phyloP scores from a whole-genome alignment of 1,140 invertebrate species.

The Drosophila varians region DNA sequence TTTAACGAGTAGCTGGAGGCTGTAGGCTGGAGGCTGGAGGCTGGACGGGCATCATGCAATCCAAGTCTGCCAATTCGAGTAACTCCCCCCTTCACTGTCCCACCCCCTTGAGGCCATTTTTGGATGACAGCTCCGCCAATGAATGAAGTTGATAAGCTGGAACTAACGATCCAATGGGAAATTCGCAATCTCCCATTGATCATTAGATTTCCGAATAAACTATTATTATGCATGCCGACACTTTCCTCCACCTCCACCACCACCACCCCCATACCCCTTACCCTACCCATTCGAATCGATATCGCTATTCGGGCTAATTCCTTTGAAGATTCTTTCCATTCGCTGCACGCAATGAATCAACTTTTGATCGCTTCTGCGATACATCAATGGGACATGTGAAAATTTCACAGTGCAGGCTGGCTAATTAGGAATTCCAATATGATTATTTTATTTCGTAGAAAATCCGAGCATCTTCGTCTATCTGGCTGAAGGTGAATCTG shows the following conservation, averaged over 20 bases:
- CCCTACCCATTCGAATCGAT: slow-evolving; percentile 11
- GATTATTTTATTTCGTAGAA: background rate
- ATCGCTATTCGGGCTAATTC: slow-evolving; percentile 39
- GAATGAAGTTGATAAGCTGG: slow-evolving; percentile 73
- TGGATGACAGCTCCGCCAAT: slow-evolving; percentile 59
- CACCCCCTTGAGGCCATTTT: background rate
- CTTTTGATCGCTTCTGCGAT: slow-evolving; percentile 23
- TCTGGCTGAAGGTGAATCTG: slow-evolving; percentile 49
- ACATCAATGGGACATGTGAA: slow-evolving; percentile 13
- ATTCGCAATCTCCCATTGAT: slow-evolving; percentile 25
- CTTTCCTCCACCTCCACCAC: slow-evolving; percentile 10
- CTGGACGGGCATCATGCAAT: slow-evolving; percentile 36
- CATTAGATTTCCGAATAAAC: slow-evolving; percentile 33
- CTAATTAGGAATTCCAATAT: slow-evolving; percentile 4
- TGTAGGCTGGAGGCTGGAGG: too few relatives aligned
- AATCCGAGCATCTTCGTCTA: slow-evolving; percentile 13
- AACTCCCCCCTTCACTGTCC: slow-evolving; percentile 6
- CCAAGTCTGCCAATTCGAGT: slow-evolving; percentile 66
- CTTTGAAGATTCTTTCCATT: slow-evolving; percentile 43
- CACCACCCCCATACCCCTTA: background rate
- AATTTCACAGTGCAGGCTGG: slow-evolving; percentile 1
- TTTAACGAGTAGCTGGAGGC: slow-evolving; percentile 65
- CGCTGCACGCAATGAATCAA: slow-evolving; percentile 40
- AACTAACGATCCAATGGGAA: slow-evolving; percentile 23
- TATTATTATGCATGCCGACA: slow-evolving; percentile 30